phyloP scores from a whole-genome alignment of 92 coral and sea anemone genomes.

The Epizoanthus illoricatus region DNA sequence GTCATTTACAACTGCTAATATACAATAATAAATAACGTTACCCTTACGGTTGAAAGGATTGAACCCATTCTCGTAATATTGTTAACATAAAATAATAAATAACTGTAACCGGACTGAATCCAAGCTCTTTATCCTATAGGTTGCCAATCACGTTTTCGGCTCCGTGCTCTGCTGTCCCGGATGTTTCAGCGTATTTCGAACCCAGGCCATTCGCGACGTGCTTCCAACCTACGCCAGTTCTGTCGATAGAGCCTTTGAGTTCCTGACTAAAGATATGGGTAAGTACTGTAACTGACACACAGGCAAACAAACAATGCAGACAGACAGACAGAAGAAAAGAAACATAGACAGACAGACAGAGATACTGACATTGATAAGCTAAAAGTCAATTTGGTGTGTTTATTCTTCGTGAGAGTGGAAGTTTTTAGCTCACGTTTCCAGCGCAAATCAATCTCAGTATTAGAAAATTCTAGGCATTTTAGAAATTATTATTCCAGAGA shows the following conservation, averaged over 20 bases:
- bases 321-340: no score
- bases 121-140: constrained; percentile 44
- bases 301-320: not conserved
- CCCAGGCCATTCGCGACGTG: constrained; percentile 84
- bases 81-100: not conserved
- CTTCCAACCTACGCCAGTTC: constrained; percentile 79
- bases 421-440: no score
- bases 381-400: no score
- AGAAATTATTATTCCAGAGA: no score
- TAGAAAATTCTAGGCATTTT: no score
- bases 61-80: not conserved
- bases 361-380: no score
- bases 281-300: not conserved
- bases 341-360: no score
- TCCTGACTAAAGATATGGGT: constrained; percentile 99
- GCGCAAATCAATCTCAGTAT: no score
- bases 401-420: no score
- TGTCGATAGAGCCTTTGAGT: constrained; percentile 79
- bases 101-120: not conserved
- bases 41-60: not conserved
- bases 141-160: constrained; percentile 94
- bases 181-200: constrained; percentile 95
- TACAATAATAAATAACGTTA: not conserved
- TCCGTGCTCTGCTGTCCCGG: constrained; percentile 98
- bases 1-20: no score